Percentiles rank a stretch among this genome's conserved stretches.
Evolutionary conservation across 2,797 vertebrate species (phyloP).

Genomic region (Esox masquinongy): DNA sequence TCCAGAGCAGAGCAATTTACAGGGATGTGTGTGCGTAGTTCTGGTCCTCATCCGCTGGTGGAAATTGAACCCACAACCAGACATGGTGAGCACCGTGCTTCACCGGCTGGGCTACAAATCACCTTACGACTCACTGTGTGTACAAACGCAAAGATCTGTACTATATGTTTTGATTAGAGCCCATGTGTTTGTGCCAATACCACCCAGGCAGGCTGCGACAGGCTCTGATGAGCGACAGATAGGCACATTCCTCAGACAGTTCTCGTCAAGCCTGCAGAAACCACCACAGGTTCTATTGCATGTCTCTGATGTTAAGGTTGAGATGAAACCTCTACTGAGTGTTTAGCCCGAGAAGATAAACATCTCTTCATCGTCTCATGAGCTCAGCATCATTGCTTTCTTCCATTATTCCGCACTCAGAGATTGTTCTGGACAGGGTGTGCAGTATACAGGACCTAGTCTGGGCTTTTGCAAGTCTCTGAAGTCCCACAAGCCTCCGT

Average conservation of each 20-base stretch:
- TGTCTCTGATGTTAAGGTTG: conserved; percentile 20
- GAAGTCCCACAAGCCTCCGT: not conserved
- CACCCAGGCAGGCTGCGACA: conserved; percentile 35
- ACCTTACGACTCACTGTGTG: no score
- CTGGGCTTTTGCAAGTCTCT: conserved; percentile 7
- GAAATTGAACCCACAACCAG: no score
- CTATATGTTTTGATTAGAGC: conserved; percentile 10
- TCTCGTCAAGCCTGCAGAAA: conserved; percentile 46
- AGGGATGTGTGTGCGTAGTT: no score
- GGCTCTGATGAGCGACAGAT: conserved; percentile 23
- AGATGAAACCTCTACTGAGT: conserved; percentile 8
- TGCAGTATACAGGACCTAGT: conserved; percentile 2
- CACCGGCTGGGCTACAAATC: no score
- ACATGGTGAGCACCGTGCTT: no score
- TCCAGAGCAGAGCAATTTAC: no score
- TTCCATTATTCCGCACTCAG: conserved; percentile 20
- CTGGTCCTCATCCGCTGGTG: no score
- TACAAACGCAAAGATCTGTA: not conserved
- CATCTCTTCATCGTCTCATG: conserved; percentile 28
- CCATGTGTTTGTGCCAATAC: conserved; percentile 15
- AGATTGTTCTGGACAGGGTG: conserved; percentile 5
- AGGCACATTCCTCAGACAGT: conserved; percentile 55
- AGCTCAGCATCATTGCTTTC: conserved; percentile 30
- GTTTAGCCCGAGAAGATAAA: conserved; percentile 23
- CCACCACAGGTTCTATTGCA: conserved; percentile 12